Evolutionary conservation across 2,888 invertebrate species (phyloP), one percentile per base, ranked within the genome.

Genomic region (Cabera pusaria): DNA sequence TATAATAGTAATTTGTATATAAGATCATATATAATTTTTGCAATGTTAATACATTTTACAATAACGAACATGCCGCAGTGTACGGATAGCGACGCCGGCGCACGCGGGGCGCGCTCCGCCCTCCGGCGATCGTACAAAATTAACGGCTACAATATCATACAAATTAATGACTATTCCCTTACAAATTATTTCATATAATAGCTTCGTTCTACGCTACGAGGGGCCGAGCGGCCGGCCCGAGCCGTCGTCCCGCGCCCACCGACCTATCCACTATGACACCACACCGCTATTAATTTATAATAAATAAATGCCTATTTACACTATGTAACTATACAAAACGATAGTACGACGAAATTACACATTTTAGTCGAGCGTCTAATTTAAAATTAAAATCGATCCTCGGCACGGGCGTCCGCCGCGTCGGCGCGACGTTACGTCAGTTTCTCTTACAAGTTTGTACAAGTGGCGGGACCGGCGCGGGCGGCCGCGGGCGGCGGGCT

Each of bases 281-380:
- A 84, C 84, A 81, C 85, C 77, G 87, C 85, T 83, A 83, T 84
- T 75, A 85, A 83, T 87, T 86, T 84, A 86, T 85, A 87, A 88
- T 88, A 88, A 87, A 87, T 88, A 88, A 88, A 88, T 88, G 88
- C 88, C 88, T 88, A 88, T 88, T 86, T 87, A 88, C 87, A 87
- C 87, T 88, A 88, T 84, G 83, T 84, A 80, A 80, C 86, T 87
- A 88, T 88, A 88, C 87, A 87, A 86, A 86, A 86, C 80, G 85
- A 85, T 83, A 85, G 84, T 81, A 84, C 82, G 82, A 78, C 80
- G 62, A 86, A 83, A 82, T 82, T 79, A 86, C 85, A 83, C 72
- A 75, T 77, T 81, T 72, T 76, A 78, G 77, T 79, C 76, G 81
- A 84, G 86, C 85, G 69, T 80, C 87, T 87, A 86, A 76, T 77